Conservation (phyloP, 2,113 vertebrate species). For the Neotragus moschatus region DNA sequence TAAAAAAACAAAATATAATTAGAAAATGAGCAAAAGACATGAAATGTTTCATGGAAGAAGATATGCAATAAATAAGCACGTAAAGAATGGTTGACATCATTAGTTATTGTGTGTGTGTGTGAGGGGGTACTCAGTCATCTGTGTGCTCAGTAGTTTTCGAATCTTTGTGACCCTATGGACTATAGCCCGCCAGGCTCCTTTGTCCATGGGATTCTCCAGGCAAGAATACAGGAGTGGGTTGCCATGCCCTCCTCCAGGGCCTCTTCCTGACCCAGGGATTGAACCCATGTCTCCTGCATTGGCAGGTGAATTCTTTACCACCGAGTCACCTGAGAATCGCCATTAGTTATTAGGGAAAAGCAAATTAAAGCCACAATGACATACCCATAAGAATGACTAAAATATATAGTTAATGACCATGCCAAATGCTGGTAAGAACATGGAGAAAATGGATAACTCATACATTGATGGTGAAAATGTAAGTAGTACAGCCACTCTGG, state of each 20-base stretch:
- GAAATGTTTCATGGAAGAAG: background rate
- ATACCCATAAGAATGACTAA: background rate
- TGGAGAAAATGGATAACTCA: background rate
- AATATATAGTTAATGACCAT: background rate
- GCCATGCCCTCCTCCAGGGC: background rate
- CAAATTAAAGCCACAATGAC: background rate
- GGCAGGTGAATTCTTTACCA: background rate
- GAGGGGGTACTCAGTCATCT: background rate
- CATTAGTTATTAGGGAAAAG: background rate
- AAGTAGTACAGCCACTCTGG: background rate
- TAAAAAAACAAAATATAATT: background rate
- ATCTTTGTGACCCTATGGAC: background rate
- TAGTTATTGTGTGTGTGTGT: background rate
- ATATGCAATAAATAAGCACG: background rate
- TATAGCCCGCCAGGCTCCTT: fast-evolving
- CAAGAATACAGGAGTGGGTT: background rate
- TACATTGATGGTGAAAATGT: background rate
- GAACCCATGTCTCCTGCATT: background rate
- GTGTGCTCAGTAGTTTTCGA: background rate
- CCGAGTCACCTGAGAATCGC: background rate
- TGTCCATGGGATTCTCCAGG: background rate
- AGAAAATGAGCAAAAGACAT: background rate
- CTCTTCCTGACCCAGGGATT: background rate
- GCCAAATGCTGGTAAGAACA: background rate
- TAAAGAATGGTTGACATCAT: background rate